Evolutionary conservation across 37 sponge, comb jelly and placozoan species (phyloP).

Genomic region (Crambe crambe): DNA sequence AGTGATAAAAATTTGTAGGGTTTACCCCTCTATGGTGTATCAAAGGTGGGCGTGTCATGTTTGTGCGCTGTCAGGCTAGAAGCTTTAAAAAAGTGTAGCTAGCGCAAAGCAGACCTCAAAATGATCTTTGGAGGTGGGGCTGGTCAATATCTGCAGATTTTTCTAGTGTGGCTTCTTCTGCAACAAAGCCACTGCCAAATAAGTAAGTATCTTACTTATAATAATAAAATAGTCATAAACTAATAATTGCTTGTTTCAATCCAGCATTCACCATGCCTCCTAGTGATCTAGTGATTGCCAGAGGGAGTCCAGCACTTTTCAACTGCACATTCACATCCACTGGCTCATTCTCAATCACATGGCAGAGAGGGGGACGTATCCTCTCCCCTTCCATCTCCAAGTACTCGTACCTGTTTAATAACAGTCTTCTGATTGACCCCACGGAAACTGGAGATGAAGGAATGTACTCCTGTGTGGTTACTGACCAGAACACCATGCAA

Average conservation of each 20-base stretch:
- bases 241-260: background rate
- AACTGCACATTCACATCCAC: conserved; percentile 42
- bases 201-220: background rate
- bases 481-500: conserved; percentile 12
- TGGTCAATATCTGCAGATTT: background rate
- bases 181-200: background rate
- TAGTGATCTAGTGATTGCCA: conserved; percentile 37
- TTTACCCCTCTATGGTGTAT: no score
- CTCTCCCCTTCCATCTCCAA: conserved; percentile 22
- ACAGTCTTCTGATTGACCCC: conserved; percentile 38
- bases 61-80: background rate
- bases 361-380: conserved; percentile 28
- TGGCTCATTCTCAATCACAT: conserved; percentile 34
- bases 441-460: conserved; percentile 45
- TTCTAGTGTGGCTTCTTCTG: background rate
- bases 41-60: no score
- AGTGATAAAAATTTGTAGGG: background rate
- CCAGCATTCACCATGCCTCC: conserved; percentile 43
- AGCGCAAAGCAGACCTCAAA: background rate
- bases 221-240: background rate
- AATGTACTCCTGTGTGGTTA: conserved; percentile 51
- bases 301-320: conserved; percentile 45
- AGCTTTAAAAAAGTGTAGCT: background rate
- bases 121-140: background rate
- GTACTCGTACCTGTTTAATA: conserved; percentile 26